Percentiles rank a stretch among this genome's conserved stretches.
Evolutionary conservation across 92 coral and sea anemone genomes (phyloP).

Genomic region (Actinostola sp.): DNA sequence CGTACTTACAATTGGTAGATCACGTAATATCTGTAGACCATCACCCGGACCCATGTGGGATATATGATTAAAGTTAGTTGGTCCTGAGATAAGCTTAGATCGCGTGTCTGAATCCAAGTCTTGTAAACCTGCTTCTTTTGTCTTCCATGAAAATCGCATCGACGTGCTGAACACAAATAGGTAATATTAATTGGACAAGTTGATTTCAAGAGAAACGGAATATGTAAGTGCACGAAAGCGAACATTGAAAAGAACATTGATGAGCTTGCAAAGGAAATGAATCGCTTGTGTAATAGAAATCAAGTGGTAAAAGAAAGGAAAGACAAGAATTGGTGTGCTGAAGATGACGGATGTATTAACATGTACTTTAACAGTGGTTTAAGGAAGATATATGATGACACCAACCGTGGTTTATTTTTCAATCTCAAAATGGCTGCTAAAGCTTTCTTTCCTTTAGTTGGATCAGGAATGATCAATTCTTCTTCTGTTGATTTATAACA

Average conservation of each 20-base stretch:
- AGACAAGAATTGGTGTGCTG: not conserved
- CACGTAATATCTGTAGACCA: conserved; percentile 91
- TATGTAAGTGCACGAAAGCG: no score
- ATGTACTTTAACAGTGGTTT: not conserved
- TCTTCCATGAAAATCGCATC: conserved; percentile 85
- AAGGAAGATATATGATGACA: not conserved
- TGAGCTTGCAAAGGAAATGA: no score
- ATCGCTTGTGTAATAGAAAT: not conserved
- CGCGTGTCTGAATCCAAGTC: conserved; percentile 87
- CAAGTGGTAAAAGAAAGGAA: not conserved
- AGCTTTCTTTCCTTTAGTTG: conserved; percentile 97
- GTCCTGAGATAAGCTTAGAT: conserved; percentile 92
- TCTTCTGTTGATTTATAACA: no score
- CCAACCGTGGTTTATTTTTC: conserved; percentile 86
- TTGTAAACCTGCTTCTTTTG: conserved; percentile 84
- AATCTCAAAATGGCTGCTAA: conserved; percentile 92
- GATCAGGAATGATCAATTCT: conserved; percentile 95
- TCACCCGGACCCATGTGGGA: conserved; percentile 99
- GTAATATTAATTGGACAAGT: not conserved
- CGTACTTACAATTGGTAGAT: conserved; percentile 79
- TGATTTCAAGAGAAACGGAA: not conserved
- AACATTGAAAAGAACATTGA: no score
- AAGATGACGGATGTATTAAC: not conserved
- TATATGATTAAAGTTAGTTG: conserved; percentile 93
- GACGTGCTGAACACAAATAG: conserved; percentile 39